Evolutionary conservation across 2,113 vertebrate species (phyloP).

Genomic region (Caranx melampygus): DNA sequence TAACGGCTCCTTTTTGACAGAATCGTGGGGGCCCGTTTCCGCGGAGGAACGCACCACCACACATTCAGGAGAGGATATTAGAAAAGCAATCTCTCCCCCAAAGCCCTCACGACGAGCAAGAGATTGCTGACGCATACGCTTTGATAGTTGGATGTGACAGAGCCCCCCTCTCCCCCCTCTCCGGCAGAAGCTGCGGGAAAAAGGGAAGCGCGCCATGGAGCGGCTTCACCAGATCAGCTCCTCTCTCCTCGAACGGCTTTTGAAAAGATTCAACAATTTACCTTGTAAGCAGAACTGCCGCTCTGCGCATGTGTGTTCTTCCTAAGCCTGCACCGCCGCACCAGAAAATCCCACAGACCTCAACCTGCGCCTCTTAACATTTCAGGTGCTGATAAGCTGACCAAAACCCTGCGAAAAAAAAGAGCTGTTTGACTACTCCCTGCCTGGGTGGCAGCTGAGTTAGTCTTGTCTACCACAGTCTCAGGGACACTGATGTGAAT

Average conservation of each 20-base stretch:
- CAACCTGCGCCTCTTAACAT: constrained; percentile 38
- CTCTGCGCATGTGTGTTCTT: constrained; percentile 15
- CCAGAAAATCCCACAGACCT: constrained; percentile 11
- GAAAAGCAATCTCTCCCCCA: constrained; percentile 61
- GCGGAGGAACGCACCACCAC: not conserved
- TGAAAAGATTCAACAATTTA: constrained; percentile 61
- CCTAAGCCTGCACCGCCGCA: constrained; percentile 23
- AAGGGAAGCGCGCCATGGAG: constrained; percentile 19
- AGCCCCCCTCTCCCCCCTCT: constrained; percentile 41
- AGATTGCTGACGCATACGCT: constrained; percentile 61
- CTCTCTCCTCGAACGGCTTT: constrained; percentile 38
- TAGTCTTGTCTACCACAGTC: not conserved
- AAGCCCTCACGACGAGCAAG: constrained; percentile 59
- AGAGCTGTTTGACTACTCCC: constrained; percentile 5
- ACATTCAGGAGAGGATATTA: constrained; percentile 47
- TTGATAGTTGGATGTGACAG: constrained; percentile 61
- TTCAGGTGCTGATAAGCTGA: constrained; percentile 13
- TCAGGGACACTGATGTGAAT: not conserved
- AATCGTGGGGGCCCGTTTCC: not conserved
- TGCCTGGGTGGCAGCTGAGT: constrained; percentile 9
- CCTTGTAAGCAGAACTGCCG: constrained; percentile 59
- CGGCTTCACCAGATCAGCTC: constrained; percentile 47
- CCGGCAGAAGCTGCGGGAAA: constrained; percentile 42
- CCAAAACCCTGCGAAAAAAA: not conserved
- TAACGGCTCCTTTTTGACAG: constrained; percentile 24